Base-by-base conservation (phyloP, 2,113 vertebrate genomes). In the Myiagra hebetior region DNA sequence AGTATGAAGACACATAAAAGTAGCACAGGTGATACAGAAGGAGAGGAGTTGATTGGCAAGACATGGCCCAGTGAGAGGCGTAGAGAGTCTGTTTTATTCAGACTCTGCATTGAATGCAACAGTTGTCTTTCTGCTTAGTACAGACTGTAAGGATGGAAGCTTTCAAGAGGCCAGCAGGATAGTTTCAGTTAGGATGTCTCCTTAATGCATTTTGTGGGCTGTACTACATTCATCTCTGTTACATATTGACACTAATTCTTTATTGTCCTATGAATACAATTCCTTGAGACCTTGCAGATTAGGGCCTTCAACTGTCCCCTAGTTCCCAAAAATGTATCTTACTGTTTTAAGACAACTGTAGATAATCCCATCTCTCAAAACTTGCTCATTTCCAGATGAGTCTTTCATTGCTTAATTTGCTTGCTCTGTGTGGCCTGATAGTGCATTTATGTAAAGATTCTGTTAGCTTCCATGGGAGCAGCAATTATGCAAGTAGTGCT, bases 1-100 rank as follows among this genome's bases (percentile, higher is more conserved):
- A 95, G 65, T 74, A 95, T 83, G 82, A 91, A 87, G 81, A 96
- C 63, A 87, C 33, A 55, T 37, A 74, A 95, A 94, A 89, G 81
- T 60, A 91, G 41, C 82, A 56, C 52, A 65, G 30, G 13, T 46
- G n/a, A 35, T 28, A 20, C 10, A 42, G 35, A 27, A 22, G 27
- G 11, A 95, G 50, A 69, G n/a, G 77, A 77, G 64, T 11, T 72
- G 69, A 85, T 94, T 95, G 91, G 92, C 46, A 93, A 93, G 73
- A 37, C 77, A 75, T 19, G 47, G 52, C 72, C 73, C 70, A 96
- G 81, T 62, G 59, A 92, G 91, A 91, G 55, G 49, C 69, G 53
- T 23, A 74, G 56, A 49, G 12, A 82, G 63, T 57, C 23, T 92
- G 31, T 87, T 95, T 95, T 95, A 63, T 91, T 94, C 72, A 44